Percentiles rank a stretch among this genome's conserved stretches.
Evolutionary conservation across 2,888 invertebrate species (phyloP).

Genomic region (Tinea trinotella): DNA sequence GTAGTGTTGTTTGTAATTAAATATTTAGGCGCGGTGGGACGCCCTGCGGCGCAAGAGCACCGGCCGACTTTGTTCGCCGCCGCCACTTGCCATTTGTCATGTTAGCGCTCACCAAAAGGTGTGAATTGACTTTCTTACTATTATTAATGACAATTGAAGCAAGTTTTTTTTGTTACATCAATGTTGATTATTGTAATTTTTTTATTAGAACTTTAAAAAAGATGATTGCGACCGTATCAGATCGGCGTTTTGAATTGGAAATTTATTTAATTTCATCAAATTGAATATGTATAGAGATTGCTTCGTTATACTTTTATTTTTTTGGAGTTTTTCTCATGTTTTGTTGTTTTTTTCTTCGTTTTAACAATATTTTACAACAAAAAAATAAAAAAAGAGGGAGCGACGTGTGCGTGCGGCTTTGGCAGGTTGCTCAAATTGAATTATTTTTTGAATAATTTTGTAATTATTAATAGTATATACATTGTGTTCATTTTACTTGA

Average conservation of each 20-base stretch:
- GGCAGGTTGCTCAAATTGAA: not conserved
- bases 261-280: constrained; percentile 10
- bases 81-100: constrained; percentile 63
- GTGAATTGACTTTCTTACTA: constrained; percentile 62
- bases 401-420: not conserved
- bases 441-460: not conserved
- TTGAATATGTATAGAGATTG: not conserved
- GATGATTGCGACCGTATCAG: constrained; percentile 7
- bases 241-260: not conserved
- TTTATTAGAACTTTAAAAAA: not conserved
- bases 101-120: constrained; percentile 67
- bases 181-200: constrained; percentile 57
- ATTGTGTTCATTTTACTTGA: too few relatives aligned
- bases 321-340: not conserved
- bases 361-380: too few relatives aligned
- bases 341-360: not conserved
- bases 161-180: constrained; percentile 35
- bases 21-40: constrained; percentile 57
- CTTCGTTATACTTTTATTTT: not conserved
- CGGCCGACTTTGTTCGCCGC: constrained; percentile 50
- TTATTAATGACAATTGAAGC: constrained; percentile 67
- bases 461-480: not conserved
- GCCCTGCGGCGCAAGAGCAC: constrained; percentile 59
- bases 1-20: constrained; percentile 67
- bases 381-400: too few relatives aligned